Evolutionary conservation across 1,140 invertebrate species (phyloP).

Genomic region (Diabrotica virgifera): DNA sequence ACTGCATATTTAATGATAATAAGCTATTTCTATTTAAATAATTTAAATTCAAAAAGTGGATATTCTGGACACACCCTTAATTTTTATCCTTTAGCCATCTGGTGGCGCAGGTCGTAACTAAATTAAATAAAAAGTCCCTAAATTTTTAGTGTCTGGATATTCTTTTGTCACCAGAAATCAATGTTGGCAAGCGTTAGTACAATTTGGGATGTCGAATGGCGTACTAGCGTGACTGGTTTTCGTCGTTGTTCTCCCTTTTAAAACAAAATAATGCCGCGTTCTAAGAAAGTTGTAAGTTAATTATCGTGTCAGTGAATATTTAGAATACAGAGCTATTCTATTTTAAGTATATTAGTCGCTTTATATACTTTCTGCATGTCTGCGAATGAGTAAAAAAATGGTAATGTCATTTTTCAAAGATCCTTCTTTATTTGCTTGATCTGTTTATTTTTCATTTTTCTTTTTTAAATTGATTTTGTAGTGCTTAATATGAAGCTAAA

Average conservation of each 20-base stretch:
- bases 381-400: conserved; percentile 38
- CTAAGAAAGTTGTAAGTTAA: conserved; percentile 39
- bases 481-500: not conserved
- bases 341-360: conserved; percentile 18
- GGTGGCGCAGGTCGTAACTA: conserved; percentile 13
- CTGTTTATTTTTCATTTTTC: conserved; percentile 40
- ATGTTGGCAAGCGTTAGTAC: conserved; percentile 45
- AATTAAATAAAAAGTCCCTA: conserved; percentile 42
- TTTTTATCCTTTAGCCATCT: conserved; percentile 23
- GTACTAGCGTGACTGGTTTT: conserved; percentile 32
- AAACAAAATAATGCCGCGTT: conserved; percentile 40
- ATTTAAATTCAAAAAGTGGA: too few relatives aligned
- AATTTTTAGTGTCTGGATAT: conserved; percentile 45
- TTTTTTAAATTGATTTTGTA: conserved; percentile 26
- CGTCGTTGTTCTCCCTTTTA: conserved; percentile 25
- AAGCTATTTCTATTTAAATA: too few relatives aligned
- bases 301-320: conserved; percentile 20
- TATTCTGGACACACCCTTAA: too few relatives aligned
- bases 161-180: conserved; percentile 48
- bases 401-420: conserved; percentile 43
- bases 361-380: conserved; percentile 32
- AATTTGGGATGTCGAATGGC: conserved; percentile 34
- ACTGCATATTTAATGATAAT: too few relatives aligned
- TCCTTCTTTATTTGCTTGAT: conserved; percentile 28
- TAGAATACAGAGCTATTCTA: conserved; percentile 14